A percentile compares a stretch with the other conserved stretches of the same genome.
Conservation (phyloP, 2,113 vertebrate genomes). For the Cyphotilapia sp. region DNA sequence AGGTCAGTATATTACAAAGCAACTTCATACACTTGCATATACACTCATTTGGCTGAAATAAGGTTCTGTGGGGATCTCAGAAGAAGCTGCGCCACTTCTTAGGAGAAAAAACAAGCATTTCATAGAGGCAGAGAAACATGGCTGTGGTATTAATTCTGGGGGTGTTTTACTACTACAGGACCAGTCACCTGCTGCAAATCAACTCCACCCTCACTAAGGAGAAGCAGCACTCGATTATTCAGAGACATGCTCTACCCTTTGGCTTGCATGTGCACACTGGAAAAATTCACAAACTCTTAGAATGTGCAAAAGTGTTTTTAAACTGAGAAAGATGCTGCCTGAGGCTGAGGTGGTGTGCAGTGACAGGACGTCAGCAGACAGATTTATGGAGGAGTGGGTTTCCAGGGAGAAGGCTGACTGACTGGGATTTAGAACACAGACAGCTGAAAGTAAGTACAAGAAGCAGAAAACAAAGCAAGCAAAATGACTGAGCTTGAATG, state of each 20-base stretch:
- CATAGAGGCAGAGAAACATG: not conserved
- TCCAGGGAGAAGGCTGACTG: not conserved
- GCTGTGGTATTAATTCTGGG: not conserved
- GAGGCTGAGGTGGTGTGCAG: not conserved
- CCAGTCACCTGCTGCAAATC: not conserved
- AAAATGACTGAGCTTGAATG: not conserved
- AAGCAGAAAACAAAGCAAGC: not conserved
- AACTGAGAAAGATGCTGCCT: not conserved
- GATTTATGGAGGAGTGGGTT: not conserved
- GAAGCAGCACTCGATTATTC: not conserved
- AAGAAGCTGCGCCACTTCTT: not conserved
- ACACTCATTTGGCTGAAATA: not conserved
- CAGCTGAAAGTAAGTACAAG: not conserved
- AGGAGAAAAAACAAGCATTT: not conserved
- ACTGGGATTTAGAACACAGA: not conserved
- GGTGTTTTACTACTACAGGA: not conserved
- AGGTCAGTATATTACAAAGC: not conserved
- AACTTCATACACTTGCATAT: not conserved
- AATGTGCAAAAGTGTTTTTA: not conserved
- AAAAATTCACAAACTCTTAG: not conserved
- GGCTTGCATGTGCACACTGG: not conserved
- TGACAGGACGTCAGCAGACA: not conserved
- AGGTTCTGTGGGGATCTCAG: not conserved
- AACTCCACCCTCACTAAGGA: not conserved
- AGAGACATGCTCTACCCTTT: not conserved